Evolutionary conservation across 1,140 invertebrate genomes (phyloP).

Genomic region (Acyrthosiphon pisum): DNA sequence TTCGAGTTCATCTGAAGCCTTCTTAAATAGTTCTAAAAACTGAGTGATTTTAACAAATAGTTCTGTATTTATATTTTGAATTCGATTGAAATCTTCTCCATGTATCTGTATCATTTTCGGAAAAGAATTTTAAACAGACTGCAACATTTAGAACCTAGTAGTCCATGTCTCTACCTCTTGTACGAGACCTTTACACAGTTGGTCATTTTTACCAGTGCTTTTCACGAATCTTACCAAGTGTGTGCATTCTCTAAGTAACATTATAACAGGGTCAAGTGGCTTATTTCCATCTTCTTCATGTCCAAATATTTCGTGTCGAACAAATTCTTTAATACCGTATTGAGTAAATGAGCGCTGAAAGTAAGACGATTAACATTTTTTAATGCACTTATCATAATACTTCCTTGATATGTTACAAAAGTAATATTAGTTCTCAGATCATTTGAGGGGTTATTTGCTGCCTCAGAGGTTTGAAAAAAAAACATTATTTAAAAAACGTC

Average conservation of each 20-base stretch:
- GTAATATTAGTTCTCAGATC: background rate
- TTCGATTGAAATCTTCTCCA: background rate
- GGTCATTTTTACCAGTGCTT: background rate
- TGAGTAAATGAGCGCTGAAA: constrained; percentile 24
- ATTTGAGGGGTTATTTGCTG: background rate
- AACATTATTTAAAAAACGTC: too few relatives aligned
- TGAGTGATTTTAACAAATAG: background rate
- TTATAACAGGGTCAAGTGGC: background rate
- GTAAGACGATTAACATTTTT: background rate
- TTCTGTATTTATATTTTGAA: constrained; percentile 11
- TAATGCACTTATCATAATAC: background rate
- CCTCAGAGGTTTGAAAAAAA: background rate
- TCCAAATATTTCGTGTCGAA: background rate
- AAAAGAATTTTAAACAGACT: constrained; percentile 10
- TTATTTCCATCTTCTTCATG: background rate
- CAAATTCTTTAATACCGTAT: background rate
- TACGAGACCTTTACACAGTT: constrained; percentile 1
- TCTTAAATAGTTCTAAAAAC: constrained; percentile 17
- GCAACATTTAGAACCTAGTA: constrained; percentile 8
- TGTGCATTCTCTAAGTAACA: background rate
- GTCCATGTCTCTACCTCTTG: constrained; percentile 12
- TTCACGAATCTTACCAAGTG: background rate
- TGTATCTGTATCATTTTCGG: constrained; percentile 20
- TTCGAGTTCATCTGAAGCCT: constrained; percentile 7
- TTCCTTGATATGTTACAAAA: constrained; percentile 12